Conservation (phyloP, 53 echinoderm and acorn worm species). For the Crossaster papposus region DNA sequence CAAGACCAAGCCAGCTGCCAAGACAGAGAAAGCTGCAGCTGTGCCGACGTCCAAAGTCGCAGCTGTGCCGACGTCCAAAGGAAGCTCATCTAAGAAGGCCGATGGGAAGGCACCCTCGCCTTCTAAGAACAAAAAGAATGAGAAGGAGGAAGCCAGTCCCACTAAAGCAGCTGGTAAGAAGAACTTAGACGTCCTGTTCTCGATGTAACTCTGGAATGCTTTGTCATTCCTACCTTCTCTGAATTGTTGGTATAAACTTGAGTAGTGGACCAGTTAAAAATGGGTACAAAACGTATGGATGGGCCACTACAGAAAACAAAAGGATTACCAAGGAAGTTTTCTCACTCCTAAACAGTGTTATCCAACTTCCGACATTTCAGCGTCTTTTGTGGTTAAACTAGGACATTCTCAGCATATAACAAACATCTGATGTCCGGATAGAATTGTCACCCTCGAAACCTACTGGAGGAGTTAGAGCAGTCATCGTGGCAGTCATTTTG, state of each 20-base stretch:
- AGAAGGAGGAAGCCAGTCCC: neutral
- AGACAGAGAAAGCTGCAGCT: neutral
- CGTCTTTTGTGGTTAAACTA: too few species aligned
- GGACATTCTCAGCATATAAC: too few species aligned
- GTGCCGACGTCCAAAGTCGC: neutral
- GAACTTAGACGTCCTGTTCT: neutral
- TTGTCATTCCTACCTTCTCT: neutral
- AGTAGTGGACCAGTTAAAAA: too few species aligned
- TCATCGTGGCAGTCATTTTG: neutral
- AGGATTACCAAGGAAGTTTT: too few species aligned
- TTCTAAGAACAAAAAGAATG: conserved; percentile 27
- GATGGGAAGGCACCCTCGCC: conserved; percentile 31
- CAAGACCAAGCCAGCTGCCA: conserved; percentile 12
- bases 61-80: neutral
- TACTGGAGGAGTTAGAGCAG: neutral
- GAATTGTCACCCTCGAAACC: too few species aligned
- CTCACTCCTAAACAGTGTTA: too few species aligned
- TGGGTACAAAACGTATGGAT: too few species aligned
- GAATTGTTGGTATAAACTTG: too few species aligned
- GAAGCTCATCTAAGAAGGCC: conserved; percentile 5
- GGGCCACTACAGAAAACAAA: too few species aligned
- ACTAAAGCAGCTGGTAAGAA: conserved; percentile 29
- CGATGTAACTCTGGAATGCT: neutral
- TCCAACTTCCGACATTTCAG: too few species aligned
- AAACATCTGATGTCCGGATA: too few species aligned